phyloP scores from a whole-genome alignment of 2,888 invertebrate species.

The Pocota personata region DNA sequence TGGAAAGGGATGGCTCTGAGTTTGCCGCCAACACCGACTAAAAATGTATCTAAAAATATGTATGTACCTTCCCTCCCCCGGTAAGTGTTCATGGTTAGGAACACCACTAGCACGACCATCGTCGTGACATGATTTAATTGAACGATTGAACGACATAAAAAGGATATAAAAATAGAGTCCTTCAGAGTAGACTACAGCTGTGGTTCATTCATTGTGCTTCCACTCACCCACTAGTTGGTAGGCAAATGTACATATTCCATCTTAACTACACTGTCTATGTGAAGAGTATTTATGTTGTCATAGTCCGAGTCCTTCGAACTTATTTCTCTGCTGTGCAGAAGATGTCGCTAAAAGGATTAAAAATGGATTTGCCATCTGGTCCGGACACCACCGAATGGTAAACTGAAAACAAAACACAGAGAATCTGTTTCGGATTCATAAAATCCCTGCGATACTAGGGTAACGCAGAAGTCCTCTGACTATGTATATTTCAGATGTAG shows the following conservation, averaged over 20 bases:
- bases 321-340: not conserved
- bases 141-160: slow-evolving; percentile 72
- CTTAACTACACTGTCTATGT: not conserved
- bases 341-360: slow-evolving; percentile 8
- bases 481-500: not conserved
- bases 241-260: not conserved
- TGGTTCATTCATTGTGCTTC: slow-evolving; percentile 30
- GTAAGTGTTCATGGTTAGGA: not conserved
- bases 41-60: slow-evolving; percentile 44
- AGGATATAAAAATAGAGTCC: slow-evolving; percentile 70
- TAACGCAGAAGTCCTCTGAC: not conserved
- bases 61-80: not conserved
- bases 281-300: not conserved
- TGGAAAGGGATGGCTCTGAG: not conserved
- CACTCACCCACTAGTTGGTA: not conserved
- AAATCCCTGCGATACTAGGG: not conserved
- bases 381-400: too few relatives aligned
- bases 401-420: not conserved
- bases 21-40: not conserved
- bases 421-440: slow-evolving; percentile 23
- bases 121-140: slow-evolving; percentile 67
- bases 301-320: slow-evolving; percentile 7
- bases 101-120: slow-evolving; percentile 16
- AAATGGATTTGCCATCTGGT: not conserved
- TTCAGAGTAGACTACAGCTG: slow-evolving; percentile 9